These are phyloP conservation scores for Cephalopterus ornatus DNA, from an alignment of 2,113 vertebrate genomes.

Conservation along the genomic window DNA sequence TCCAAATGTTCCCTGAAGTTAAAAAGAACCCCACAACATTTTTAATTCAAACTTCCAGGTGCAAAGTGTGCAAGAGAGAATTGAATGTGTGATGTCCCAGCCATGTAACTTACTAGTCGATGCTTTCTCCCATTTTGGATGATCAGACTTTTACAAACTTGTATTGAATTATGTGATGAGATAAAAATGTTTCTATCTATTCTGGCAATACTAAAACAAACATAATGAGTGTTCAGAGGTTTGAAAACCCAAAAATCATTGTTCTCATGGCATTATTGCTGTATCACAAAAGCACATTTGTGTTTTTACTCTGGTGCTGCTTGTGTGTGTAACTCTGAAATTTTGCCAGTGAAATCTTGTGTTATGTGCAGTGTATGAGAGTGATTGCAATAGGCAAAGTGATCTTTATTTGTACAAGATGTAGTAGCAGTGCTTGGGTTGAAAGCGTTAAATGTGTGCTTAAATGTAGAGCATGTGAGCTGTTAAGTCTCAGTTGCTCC, in stretches of 20 bases:
- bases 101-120: background rate
- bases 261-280: background rate
- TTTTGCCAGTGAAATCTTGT: background rate
- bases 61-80: background rate
- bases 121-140: background rate
- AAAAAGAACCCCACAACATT: background rate
- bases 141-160: background rate
- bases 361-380: background rate
- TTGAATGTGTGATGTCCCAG: background rate
- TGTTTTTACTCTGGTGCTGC: background rate
- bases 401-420: background rate
- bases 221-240: background rate
- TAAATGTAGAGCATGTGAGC: background rate
- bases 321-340: background rate
- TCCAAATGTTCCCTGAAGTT: background rate
- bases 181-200: constrained; percentile 27
- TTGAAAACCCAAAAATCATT: constrained; percentile 27
- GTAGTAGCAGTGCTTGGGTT: background rate
- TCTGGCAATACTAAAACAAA: constrained; percentile 18
- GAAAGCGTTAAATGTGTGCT: background rate
- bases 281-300: constrained; percentile 1
- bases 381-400: background rate
- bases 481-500: background rate
- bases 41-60: background rate
- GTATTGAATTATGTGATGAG: constrained; percentile 12